A percentile compares a stretch with the other conserved stretches of the same genome.
These are phyloP conservation scores for Habrosyne pyritoides DNA, from an alignment of 2,888 invertebrate genomes.

Conservation along the genomic window DNA sequence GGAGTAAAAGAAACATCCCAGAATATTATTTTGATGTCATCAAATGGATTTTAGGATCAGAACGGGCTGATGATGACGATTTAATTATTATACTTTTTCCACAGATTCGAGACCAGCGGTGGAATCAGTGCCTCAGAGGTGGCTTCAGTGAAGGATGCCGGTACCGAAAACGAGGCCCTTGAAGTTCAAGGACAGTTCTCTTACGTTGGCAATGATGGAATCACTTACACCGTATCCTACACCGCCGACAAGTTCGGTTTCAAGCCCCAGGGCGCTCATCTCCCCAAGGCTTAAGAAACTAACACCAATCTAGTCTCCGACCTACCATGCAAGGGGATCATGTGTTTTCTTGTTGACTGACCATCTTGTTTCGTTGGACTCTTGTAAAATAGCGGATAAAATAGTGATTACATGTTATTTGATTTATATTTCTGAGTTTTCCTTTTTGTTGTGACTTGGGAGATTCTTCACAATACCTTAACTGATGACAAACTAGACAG, in stretches of 20 bases:
- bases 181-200: conserved; percentile 58
- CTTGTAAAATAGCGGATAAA: conserved; percentile 35
- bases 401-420: conserved; percentile 39
- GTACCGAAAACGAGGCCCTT: conserved; percentile 55
- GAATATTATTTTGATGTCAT: too few species aligned
- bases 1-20: too few species aligned
- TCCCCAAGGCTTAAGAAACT: conserved; percentile 7
- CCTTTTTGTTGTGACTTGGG: not conserved
- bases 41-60: too few species aligned
- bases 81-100: conserved; percentile 10
- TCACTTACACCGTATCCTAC: conserved; percentile 74
- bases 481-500: too few species aligned
- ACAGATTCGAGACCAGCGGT: conserved; percentile 60
- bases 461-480: too few species aligned
- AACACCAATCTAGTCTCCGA: conserved; percentile 28
- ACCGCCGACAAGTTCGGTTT: conserved; percentile 81
- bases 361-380: conserved; percentile 24
- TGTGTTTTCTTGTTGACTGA: conserved; percentile 22
- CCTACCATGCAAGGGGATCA: conserved; percentile 22
- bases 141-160: conserved; percentile 50
- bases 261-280: conserved; percentile 53
- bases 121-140: conserved; percentile 45
- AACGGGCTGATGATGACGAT: not conserved
- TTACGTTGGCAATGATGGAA: conserved; percentile 72
- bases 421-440: conserved; percentile 18